phyloP scores from a whole-genome alignment of 23 tunicate species.

The Trididemnum miniatum region DNA sequence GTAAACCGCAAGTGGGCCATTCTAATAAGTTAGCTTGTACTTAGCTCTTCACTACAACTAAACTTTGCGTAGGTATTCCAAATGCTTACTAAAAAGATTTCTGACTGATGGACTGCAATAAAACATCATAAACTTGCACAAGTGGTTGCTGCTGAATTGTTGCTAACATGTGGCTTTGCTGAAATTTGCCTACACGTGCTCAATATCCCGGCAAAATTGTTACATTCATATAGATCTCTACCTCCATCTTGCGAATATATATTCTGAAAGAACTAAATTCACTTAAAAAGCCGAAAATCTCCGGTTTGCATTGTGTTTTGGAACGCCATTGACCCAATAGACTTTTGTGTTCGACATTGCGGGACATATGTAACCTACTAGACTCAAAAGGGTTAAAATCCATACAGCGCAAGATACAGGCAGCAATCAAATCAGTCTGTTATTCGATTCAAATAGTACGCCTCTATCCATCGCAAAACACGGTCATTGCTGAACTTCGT shows the following conservation, averaged over 20 bases:
- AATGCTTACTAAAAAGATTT: conserved; percentile 15
- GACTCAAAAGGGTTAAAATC: neutral
- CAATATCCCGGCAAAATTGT: conserved; percentile 19
- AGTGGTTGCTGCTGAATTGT: conserved; percentile 1
- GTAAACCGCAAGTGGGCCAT: conserved; percentile 26
- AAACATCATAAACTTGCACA: conserved; percentile 23
- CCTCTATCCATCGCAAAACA: no score
- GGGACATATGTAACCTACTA: neutral
- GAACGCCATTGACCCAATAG: neutral
- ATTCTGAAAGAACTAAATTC: neutral
- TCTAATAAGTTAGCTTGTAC: conserved; percentile 23
- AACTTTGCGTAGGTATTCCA: conserved; percentile 21
- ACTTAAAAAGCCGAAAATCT: neutral
- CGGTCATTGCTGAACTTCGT: no score
- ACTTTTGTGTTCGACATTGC: neutral
- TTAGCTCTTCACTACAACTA: conserved; percentile 19
- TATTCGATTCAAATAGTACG: no score
- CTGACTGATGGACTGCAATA: conserved; percentile 23
- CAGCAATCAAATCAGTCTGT: no score
- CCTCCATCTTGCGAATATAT: conserved; percentile 20
- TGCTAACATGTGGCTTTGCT: conserved; percentile 3
- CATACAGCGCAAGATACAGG: no score
- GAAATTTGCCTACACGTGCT: conserved; percentile 25
- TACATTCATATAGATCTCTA: conserved; percentile 11
- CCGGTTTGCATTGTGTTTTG: neutral